Conservation (phyloP, 2,797 vertebrate species). For the Nannoperca obscura region DNA sequence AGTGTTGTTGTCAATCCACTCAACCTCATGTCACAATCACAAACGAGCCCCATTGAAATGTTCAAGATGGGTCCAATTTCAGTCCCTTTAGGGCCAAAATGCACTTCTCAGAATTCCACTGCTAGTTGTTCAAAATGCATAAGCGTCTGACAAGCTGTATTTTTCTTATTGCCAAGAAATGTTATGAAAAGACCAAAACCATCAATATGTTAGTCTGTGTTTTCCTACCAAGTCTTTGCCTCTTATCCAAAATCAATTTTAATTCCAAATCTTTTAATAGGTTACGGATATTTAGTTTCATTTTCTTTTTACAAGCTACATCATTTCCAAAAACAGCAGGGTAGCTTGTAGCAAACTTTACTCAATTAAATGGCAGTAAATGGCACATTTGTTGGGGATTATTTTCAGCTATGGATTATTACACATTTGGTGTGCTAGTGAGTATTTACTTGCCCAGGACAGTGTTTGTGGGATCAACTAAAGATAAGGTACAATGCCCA, state of each 20-base stretch:
- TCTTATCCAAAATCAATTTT: background rate
- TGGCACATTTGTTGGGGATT: background rate
- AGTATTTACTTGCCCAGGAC: background rate
- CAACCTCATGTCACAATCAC: constrained; percentile 22
- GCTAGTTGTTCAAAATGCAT: constrained; percentile 28
- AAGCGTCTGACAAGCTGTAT: background rate
- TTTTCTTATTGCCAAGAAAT: constrained; percentile 1
- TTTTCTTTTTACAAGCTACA: background rate
- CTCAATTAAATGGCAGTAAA: background rate
- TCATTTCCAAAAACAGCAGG: background rate
- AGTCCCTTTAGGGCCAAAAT: constrained; percentile 15
- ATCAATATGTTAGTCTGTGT: background rate
- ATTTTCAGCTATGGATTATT: constrained; percentile 5
- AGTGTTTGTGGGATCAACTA: background rate
- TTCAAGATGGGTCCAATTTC: constrained; percentile 10
- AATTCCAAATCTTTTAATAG: background rate
- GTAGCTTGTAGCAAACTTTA: background rate
- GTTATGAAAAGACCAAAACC: constrained; percentile 1
- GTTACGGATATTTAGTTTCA: background rate
- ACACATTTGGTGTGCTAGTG: background rate
- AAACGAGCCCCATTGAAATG: constrained; percentile 19
- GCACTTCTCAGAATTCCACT: constrained; percentile 19
- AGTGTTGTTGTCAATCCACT: constrained; percentile 14
- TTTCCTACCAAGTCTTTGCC: background rate
- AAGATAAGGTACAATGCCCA: constrained; percentile 2